Evolutionary conservation across 2,797 vertebrate species (phyloP), one percentile per base, ranked within the genome.

Genomic region (Poecilia picta): DNA sequence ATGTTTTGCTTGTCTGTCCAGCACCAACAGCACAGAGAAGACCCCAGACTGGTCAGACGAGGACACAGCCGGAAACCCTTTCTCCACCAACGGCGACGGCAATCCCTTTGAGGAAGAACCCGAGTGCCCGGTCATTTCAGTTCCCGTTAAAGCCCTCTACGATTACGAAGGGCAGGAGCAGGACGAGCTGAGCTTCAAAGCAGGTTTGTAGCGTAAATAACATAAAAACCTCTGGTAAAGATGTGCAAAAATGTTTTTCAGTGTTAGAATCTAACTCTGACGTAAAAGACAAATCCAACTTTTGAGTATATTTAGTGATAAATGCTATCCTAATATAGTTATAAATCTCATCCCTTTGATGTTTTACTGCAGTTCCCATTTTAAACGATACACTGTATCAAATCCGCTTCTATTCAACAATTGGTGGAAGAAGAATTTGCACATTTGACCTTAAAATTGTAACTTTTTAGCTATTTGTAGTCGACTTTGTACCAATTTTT

Each of bases 131-230:
- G 93, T 88, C 8, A 7, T 96, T 5, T 97, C 97, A 4, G 97
- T 99, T 77, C 93, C 96, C 8, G 98, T 99, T 47, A 96, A 93
- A 71, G 98, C 98, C 0, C 95, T 99, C 3, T 99, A 99, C 0
- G 98, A 99, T 94, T 99, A 99, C 0, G 98, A 99, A 43, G 97
- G 98, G 5, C 98, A 99, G 92, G 98, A 99, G 85, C 97, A 98
- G 39, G 98, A 99, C 7, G 98, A 99, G 92, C 97, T 99, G 72
- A 99, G 96, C 92, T 99, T 99, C 92, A 98, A 97, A 95, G 96
- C 97, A 76, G 98, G 98, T 99, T 90, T 4, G 8, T 8, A 31
- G 25, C 3, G 4, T 15, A 28, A 41, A 46, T 28, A 45, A 16
- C 68, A 45, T n/a, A 45, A 10, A 10, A 45, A n/a, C 12, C 1